Percentiles rank a stretch among this genome's conserved stretches.
phyloP scores from a whole-genome alignment of 2,797 vertebrate genomes.

The Ceyx erithaca region DNA sequence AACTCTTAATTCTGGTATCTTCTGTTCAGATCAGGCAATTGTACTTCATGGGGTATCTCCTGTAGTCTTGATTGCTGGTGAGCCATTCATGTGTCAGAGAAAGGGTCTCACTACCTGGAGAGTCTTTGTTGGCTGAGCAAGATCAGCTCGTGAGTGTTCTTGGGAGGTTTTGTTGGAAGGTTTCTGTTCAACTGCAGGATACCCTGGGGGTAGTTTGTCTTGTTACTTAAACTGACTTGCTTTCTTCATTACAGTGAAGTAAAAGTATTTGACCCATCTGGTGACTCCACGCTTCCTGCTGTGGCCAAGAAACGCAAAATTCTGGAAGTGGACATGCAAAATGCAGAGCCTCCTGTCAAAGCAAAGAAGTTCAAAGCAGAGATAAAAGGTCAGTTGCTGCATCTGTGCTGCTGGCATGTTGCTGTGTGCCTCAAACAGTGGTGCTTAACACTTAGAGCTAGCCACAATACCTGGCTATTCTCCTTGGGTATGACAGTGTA shows the following conservation, averaged over 20 bases:
- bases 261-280: constrained; percentile 92
- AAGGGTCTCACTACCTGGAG: neutral
- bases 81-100: neutral
- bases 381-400: constrained; percentile 79
- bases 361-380: constrained; percentile 89
- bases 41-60: neutral
- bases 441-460: neutral
- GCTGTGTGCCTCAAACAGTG: rapidly evolving
- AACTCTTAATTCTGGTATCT: neutral
- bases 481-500: neutral
- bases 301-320: constrained; percentile 93
- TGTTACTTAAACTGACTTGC: neutral
- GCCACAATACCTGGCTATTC: neutral
- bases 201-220: neutral
- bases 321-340: constrained; percentile 83
- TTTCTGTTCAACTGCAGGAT: neutral
- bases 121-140: neutral
- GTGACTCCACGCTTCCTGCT: constrained; percentile 91
- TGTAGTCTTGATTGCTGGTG: neutral
- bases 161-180: neutral
- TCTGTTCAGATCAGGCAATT: neutral
- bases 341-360: constrained; percentile 81
- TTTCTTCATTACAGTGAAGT: constrained; percentile 84
- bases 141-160: neutral
- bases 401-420: neutral